Conservation (phyloP, 2,797 vertebrate species). For the Oryzias dopingdopingensis region DNA sequence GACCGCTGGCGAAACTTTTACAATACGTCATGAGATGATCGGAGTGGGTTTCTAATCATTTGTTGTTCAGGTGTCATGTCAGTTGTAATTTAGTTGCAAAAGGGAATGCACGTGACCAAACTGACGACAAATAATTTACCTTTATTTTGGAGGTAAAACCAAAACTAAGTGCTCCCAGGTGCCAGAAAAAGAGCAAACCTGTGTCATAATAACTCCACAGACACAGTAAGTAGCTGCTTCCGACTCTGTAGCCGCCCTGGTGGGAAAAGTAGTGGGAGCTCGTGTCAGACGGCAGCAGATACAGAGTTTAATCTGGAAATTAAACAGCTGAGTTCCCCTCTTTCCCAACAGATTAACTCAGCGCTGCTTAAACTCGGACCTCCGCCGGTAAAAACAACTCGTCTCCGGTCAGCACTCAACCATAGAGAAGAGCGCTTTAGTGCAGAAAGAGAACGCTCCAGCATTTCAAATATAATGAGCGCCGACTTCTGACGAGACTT, state of each 20-base stretch:
- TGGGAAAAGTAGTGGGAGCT: constrained; percentile 14
- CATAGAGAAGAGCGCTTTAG: constrained; percentile 21
- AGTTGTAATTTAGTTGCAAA: too few relatives aligned
- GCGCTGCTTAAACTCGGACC: constrained; percentile 41
- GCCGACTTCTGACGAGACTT: constrained; percentile 64
- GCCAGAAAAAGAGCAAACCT: too few relatives aligned
- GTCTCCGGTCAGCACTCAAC: constrained; percentile 35
- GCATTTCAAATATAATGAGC: constrained; percentile 70
- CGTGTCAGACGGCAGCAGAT: constrained; percentile 9
- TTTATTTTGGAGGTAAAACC: too few relatives aligned
- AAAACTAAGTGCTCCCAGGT: too few relatives aligned
- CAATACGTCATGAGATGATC: too few relatives aligned
- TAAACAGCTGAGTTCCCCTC: constrained; percentile 30
- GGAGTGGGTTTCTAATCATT: too few relatives aligned
- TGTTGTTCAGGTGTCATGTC: too few relatives aligned
- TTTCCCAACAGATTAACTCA: constrained; percentile 30
- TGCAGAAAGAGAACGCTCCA: constrained; percentile 28
- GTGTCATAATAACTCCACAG: too few relatives aligned
- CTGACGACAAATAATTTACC: too few relatives aligned
- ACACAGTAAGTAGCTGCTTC: background rate
- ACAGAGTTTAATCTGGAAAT: constrained; percentile 46
- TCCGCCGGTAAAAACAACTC: constrained; percentile 50
- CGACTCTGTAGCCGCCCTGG: background rate
- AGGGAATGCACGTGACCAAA: too few relatives aligned
- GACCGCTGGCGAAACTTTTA: too few relatives aligned